Evolutionary conservation across 2,113 vertebrate species (phyloP), one percentile per base, ranked within the genome.

Genomic region (Turdus rufiventris): DNA sequence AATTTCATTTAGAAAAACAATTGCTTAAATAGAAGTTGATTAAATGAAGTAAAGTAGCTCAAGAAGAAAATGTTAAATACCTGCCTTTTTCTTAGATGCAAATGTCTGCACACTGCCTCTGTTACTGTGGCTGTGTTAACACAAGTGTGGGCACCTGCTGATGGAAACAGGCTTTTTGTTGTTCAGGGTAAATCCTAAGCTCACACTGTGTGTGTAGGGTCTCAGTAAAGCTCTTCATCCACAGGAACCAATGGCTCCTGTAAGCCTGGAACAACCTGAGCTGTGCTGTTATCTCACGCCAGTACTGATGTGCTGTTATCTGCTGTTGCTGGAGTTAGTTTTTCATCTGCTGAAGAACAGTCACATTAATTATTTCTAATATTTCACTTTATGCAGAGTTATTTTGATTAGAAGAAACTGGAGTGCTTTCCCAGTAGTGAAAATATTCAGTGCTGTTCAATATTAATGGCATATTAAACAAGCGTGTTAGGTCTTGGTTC

Each of bases 31-130:
- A 47, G 8, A 63, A 0, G 54, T 89, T 74, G 36, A 91, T 54
- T 54, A 86, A 80, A 34, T 38, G 36, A 81, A 21, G 38, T 71
- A 28, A 89, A 93, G 61, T 5, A 26, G 21, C 36, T 80, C 8
- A 36, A 53, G 47, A 56, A 62, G 33, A 82, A 33, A 40, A 10
- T 3, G 11, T 61, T 54, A 42, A 68, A 54, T 68, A 48, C 21
- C 31, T 54, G 47, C 34, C 47, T 23, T 51, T 54, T 54, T 47
- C 10, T 68, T 33, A 34, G 78, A 36, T 73, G 36, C 48, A 75
- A 7, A 43, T 67, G 34, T 31, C 3, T 53, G 36, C 10, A 13
- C 0, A 1, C 23, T 58, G 5, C 47, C 14, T 53, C 28, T 80
- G 29, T 51, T 81, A 14, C 6, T 2, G 3, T 25, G 18, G 65